Percentiles rank a stretch among this genome's conserved stretches.
phyloP scores from a whole-genome alignment of 2,888 invertebrate genomes.

The Meiosimyza decipiens region DNA sequence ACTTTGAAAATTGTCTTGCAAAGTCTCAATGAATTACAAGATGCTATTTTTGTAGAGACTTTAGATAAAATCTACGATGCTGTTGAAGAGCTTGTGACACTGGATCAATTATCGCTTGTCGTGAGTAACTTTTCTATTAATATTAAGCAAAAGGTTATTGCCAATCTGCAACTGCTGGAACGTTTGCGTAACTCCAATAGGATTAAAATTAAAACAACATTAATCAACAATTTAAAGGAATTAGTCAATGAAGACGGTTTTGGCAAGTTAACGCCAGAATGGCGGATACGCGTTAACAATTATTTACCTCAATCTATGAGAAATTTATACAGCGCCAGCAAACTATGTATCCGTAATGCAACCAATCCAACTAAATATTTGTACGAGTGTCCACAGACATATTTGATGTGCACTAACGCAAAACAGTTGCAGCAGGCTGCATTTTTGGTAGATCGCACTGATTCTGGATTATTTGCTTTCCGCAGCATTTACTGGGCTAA shows the following conservation, averaged over 20 bases:
- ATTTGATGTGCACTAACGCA: constrained; percentile 52
- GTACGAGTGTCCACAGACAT: constrained; percentile 55
- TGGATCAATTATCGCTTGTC: constrained; percentile 43
- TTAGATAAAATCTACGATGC: constrained; percentile 46
- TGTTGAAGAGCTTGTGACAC: constrained; percentile 47
- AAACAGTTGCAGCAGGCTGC: constrained; percentile 50
- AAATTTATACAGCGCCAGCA: constrained; percentile 48
- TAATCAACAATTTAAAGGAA: constrained; percentile 33
- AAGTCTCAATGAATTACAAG: constrained; percentile 43
- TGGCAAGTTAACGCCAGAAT: constrained; percentile 35
- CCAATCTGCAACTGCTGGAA: constrained; percentile 46
- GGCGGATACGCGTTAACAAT: constrained; percentile 40
- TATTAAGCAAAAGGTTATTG: constrained; percentile 45
- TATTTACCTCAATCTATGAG: constrained; percentile 47
- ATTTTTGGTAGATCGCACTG: constrained; percentile 45
- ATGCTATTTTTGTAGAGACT: constrained; percentile 46
- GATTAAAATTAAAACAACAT: background rate
- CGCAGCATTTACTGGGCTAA: constrained; percentile 51
- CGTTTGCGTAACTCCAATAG: constrained; percentile 39
- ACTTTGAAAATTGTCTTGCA: constrained; percentile 31
- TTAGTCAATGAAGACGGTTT: constrained; percentile 44
- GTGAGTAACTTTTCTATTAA: constrained; percentile 44
- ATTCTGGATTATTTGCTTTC: constrained; percentile 46
- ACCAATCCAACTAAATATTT: constrained; percentile 48
- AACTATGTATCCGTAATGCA: constrained; percentile 52